Base-by-base conservation (phyloP, 2,888 invertebrate genomes). In the Drosophila flavopinicola region DNA sequence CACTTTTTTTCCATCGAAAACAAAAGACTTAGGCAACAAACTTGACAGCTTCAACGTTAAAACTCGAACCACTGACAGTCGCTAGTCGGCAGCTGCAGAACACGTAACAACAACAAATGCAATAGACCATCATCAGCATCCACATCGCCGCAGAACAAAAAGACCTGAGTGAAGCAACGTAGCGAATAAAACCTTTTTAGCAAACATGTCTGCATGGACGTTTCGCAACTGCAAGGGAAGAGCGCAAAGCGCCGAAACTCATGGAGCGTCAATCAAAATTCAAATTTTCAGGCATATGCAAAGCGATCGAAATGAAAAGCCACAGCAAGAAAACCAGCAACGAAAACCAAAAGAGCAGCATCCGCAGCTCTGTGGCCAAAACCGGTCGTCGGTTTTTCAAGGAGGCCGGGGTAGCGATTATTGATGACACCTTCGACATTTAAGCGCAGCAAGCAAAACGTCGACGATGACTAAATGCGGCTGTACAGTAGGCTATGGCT, bases 371-470 rank as follows among this genome's bases (percentile, higher is more conserved):
- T 47, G 29, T 35, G 29, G 42, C 17, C 38, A 61, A 82, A 77
- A 78, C 83, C 83, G 60, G 76, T 73, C 51, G 47, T 37, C 7
- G 32, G 38, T 1, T 37, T 35, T 38, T 30, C 41, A 38, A 38
- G 33, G 44, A 20, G 41, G 39, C 6, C 27, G 44, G 49, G 37
- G 24, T 23, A 11, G n/a, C 58, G 64, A 70, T 69, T 67, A 83
- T 87, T 78, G 85, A 83, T 87, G 85, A 82, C 85, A 83, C 83
- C 83, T 83, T 86, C 83, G 83, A 83, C 83, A 83, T 83, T 83
- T 83, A 86, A 70, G 74, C 61, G 63, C 65, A 53, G 52, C 53
- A 20, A 47, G 38, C 53, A 69, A 67, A 77, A 66, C 35, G 30
- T 41, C 39, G 57, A 30, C 64, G 65, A 66, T 67, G 67, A 68